These are phyloP conservation scores for Pseudomyrmex pallidus DNA, from an alignment of 1,140 invertebrate species.

Conservation along the genomic window DNA sequence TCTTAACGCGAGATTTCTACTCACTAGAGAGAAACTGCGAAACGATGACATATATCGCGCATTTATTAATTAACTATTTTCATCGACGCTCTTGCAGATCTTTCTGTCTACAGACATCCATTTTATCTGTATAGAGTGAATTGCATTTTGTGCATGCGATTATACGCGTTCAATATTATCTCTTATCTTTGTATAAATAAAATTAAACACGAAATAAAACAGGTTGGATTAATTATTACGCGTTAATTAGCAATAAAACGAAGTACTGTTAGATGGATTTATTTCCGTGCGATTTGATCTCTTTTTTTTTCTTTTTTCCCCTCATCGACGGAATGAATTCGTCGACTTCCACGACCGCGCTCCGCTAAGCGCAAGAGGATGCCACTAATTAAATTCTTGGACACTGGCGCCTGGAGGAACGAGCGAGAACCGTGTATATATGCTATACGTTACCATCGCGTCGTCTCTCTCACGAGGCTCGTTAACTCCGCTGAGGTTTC, in stretches of 20 bases:
- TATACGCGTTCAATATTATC: background rate
- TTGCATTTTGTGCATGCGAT: background rate
- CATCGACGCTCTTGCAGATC: background rate
- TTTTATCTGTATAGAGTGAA: background rate
- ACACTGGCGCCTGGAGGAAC: constrained; percentile 64
- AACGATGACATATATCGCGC: background rate
- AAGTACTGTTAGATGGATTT: background rate
- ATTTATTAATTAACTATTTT: constrained; percentile 25
- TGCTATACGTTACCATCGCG: background rate
- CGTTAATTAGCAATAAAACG: background rate
- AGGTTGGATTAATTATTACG: background rate
- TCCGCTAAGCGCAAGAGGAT: constrained; percentile 62
- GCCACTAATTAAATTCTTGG: constrained; percentile 73
- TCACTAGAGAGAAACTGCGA: background rate
- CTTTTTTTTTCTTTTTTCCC: constrained; percentile 4
- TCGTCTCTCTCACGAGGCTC: constrained; percentile 60
- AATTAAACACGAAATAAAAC: too few relatives aligned
- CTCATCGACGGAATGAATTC: constrained; percentile 43
- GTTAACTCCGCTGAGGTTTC: constrained; percentile 65
- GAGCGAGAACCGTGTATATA: constrained; percentile 10
- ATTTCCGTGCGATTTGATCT: constrained; percentile 11
- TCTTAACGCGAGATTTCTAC: background rate
- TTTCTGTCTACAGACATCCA: background rate
- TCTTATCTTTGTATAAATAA: background rate
- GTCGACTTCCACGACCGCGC: constrained; percentile 49